Evolutionary conservation across 1,140 invertebrate genomes (phyloP), one percentile per base, ranked within the genome.

Genomic region (Goniozus legneri): DNA sequence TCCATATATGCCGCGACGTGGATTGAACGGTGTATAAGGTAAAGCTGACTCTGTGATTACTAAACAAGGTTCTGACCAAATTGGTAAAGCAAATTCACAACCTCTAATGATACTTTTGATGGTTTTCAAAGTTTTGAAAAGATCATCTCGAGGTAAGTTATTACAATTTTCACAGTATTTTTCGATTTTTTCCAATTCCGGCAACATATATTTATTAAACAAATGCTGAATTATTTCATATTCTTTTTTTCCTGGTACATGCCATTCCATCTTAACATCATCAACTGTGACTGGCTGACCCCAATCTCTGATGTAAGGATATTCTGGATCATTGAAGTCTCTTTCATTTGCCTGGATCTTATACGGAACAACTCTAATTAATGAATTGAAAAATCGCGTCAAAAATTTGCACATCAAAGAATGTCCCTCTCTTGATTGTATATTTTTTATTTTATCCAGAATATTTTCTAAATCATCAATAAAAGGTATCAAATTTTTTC

Each of bases 241-340:
- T 69, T 94, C 91, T 43, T 84, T 80, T 15, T 80, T 67, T 15
- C 73, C 79, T 0, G 92, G 91, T 13, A 84, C 70, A 63, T 91
- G 88, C 89, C 89, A 95, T 31, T 86, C 73, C 2, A 92, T 75
- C 6, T 84, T 77, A 8, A 89, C 68, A 3, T 84, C 77, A 19
- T 86, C 71, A 3, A 88, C 60, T 56, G 88, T 72, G 8, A 82
- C 80, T 1, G 84, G 74, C 46, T 82, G 77, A 0, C 89, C 92
- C 94, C 93, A 97, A 50, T 93, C 84, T 8, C 85, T 84, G 13
- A 93, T 82, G 3, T 90, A 83, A 8, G 92, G 74, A 77, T 86
- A 89, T 38, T 89, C 81, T 1, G 82, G 81, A 38, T 79, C 75
- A 38, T 86, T 80, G 52, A 82, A 85, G 43, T 84, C 78, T 12